Evolutionary conservation across 35 echinoderm and acorn worm genomes (phyloP).

Genomic region (Apostichopus californicus): DNA sequence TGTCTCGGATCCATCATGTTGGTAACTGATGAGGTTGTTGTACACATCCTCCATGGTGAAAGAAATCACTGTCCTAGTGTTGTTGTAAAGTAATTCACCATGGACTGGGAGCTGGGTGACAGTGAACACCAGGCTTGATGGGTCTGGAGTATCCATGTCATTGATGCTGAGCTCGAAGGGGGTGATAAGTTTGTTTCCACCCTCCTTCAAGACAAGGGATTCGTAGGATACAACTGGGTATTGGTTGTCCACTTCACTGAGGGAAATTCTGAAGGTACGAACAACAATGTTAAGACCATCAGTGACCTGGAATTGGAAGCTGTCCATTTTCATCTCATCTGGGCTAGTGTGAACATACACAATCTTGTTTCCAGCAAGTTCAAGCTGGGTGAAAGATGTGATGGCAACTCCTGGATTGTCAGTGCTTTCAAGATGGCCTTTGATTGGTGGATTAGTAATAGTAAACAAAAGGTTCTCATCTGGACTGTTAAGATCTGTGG

Average conservation of each 20-base stretch:
- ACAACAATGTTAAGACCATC: constrained; percentile 98
- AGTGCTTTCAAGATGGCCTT: constrained; percentile 93
- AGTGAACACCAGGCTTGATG: constrained; percentile 65
- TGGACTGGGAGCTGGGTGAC: constrained; percentile 93
- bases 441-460: constrained; percentile 85
- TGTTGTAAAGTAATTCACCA: constrained; percentile 87
- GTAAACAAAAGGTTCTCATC: constrained; percentile 91
- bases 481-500: constrained; percentile 97
- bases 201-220: constrained; percentile 75
- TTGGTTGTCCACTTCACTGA: constrained; percentile 97
- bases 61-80: constrained; percentile 71
- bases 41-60: constrained; percentile 96
- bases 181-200: constrained; percentile 90
- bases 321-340: constrained; percentile 98
- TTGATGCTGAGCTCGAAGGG: constrained; percentile 92
- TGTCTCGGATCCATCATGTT: constrained; percentile 91
- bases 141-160: constrained; percentile 82
- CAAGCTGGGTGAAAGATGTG: constrained; percentile 89
- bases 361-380: constrained; percentile 97
- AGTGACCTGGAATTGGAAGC: constrained; percentile 96
- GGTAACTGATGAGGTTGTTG: constrained; percentile 98
- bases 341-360: constrained; percentile 93
- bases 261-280: constrained; percentile 94
- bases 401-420: constrained; percentile 94
- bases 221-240: constrained; percentile 84